A percentile compares a stretch with the other conserved stretches of the same genome.
phyloP scores from a whole-genome alignment of 2,797 vertebrate genomes.

The Martes flavigula region DNA sequence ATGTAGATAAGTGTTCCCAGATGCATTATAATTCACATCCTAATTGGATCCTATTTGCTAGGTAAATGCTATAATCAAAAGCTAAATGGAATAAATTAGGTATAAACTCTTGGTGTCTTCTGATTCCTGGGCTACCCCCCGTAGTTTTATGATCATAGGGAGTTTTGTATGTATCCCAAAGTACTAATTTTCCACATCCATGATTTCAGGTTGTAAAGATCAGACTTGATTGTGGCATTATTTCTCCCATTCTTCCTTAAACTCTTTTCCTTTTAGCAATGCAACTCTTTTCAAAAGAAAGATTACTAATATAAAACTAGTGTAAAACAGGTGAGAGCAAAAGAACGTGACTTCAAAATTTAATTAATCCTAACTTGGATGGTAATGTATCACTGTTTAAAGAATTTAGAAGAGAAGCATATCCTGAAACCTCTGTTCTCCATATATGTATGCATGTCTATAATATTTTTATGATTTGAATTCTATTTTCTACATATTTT shows the following conservation, averaged over 20 bases:
- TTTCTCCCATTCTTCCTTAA: neutral
- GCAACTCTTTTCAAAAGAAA: neutral
- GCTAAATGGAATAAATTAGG: constrained; percentile 33
- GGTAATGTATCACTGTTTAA: neutral
- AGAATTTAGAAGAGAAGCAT: neutral
- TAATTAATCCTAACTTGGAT: neutral
- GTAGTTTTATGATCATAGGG: neutral
- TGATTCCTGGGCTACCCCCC: neutral
- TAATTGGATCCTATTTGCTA: constrained; percentile 34
- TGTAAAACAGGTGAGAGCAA: neutral
- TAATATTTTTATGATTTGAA: neutral
- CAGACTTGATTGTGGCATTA: neutral
- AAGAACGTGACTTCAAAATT: neutral
- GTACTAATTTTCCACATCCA: constrained; percentile 6
- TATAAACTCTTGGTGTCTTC: neutral
- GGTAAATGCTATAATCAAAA: constrained; percentile 49
- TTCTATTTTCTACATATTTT: neutral
- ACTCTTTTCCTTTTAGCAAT: neutral
- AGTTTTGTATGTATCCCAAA: constrained; percentile 41
- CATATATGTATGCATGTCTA: neutral
- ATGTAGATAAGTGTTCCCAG: neutral
- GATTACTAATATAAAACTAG: neutral
- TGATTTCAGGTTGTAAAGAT: constrained; percentile 22
- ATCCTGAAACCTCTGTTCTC: neutral
- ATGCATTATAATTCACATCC: neutral